phyloP scores from a whole-genome alignment of 2,113 vertebrate genomes.

The Gymnogyps californianus region DNA sequence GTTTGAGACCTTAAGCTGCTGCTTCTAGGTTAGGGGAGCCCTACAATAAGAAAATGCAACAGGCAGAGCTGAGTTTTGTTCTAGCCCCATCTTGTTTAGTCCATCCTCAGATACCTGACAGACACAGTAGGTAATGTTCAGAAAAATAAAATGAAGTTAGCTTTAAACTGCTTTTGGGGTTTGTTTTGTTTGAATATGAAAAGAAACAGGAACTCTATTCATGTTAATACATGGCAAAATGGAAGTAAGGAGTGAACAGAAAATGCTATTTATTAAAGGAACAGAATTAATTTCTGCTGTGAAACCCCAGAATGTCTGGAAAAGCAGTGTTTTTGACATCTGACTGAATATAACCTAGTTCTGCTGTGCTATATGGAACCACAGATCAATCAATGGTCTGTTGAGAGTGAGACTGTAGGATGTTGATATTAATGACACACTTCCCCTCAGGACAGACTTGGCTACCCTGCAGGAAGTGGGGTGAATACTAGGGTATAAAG shows the following conservation, averaged over 20 bases:
- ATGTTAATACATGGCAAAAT: background rate
- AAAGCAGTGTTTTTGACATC: background rate
- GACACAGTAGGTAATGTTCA: background rate
- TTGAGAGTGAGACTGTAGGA: background rate
- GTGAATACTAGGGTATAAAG: slow-evolving; percentile 31
- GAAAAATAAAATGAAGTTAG: background rate
- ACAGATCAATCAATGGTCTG: slow-evolving; percentile 46
- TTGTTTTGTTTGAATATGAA: background rate
- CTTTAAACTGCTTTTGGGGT: background rate
- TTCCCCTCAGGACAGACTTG: slow-evolving; percentile 52
- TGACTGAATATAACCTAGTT: slow-evolving; percentile 37
- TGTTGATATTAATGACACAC: slow-evolving; percentile 55
- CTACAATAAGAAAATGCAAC: background rate
- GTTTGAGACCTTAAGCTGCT: background rate
- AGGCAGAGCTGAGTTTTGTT: background rate
- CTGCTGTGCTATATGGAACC: background rate
- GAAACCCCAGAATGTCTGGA: background rate
- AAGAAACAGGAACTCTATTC: background rate
- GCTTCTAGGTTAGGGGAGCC: background rate
- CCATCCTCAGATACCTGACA: background rate
- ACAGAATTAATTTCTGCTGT: background rate
- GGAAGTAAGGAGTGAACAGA: background rate
- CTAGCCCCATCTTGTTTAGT: background rate
- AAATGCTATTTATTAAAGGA: background rate
- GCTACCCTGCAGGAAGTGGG: slow-evolving; percentile 35